Evolutionary conservation across 2,113 vertebrate species (phyloP).

Genomic region (Dasyornis broadbenti): DNA sequence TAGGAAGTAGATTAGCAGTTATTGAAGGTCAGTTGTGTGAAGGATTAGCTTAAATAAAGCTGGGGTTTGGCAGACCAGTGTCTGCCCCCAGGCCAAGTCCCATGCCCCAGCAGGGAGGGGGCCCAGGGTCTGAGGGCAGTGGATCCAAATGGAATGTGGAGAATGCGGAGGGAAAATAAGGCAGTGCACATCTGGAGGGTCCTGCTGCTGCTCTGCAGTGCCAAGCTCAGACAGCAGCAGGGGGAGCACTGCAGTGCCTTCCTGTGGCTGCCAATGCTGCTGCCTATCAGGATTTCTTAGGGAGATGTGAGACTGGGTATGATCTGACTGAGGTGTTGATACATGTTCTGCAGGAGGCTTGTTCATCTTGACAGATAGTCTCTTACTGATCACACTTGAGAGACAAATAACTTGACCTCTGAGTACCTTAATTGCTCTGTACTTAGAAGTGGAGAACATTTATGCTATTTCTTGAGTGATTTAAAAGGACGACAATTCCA

Average conservation of each 20-base stretch:
- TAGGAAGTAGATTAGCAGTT: slow-evolving; percentile 15
- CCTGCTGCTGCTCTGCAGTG: fast-evolving
- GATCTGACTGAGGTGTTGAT: fast-evolving
- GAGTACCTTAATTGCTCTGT: not conserved
- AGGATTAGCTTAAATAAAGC: not conserved
- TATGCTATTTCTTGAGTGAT: not conserved
- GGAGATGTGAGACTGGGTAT: fast-evolving
- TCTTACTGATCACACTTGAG: not conserved
- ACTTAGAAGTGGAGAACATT: not conserved
- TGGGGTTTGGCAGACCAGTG: not conserved
- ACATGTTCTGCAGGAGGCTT: not conserved
- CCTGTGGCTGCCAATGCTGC: fast-evolving
- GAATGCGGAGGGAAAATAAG: not conserved
- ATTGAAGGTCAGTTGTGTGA: not conserved
- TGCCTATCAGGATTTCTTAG: fast-evolving
- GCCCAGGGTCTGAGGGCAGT: fast-evolving
- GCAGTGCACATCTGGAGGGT: not conserved
- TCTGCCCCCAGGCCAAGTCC: not conserved
- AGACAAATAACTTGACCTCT: not conserved
- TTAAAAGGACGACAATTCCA: not conserved
- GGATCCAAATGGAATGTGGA: fast-evolving
- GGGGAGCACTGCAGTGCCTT: fast-evolving
- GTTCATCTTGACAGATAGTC: not conserved
- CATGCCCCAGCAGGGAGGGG: fast-evolving
- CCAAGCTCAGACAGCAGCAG: fast-evolving